phyloP scores from a whole-genome alignment of 2,113 vertebrate species.

The Carollia perspicillata region DNA sequence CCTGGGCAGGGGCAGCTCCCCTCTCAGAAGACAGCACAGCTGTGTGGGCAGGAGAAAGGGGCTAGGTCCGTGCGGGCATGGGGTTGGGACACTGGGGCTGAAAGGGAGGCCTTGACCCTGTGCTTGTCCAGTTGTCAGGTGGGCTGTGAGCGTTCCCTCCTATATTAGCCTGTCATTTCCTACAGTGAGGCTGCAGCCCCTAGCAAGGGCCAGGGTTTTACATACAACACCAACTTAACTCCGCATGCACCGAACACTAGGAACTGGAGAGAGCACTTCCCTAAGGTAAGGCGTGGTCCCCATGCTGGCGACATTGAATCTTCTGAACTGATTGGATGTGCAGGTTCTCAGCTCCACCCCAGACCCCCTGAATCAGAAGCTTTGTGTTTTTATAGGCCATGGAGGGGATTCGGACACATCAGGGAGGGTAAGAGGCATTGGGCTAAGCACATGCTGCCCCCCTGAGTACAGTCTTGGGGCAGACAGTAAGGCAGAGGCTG shows the following conservation, averaged over 20 bases:
- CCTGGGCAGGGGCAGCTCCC: not conserved
- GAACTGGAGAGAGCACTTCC: not conserved
- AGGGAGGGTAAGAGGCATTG: not conserved
- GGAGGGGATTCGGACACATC: not conserved
- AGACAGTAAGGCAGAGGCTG: not conserved
- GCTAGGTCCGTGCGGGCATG: not conserved
- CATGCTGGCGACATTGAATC: fast-evolving
- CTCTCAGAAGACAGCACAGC: not conserved
- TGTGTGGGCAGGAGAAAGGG: not conserved
- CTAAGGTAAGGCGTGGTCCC: not conserved
- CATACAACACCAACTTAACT: fast-evolving
- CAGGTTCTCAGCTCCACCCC: not conserved
- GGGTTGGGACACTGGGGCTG: no score
- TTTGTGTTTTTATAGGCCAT: not conserved
- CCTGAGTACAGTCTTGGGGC: no score
- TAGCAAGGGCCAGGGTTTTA: not conserved
- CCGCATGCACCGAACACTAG: fast-evolving
- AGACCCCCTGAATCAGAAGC: not conserved
- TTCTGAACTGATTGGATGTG: no score
- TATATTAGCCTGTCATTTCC: not conserved
- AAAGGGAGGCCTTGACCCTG: not conserved
- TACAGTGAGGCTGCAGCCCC: not conserved
- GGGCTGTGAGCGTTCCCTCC: not conserved
- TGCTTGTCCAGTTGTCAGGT: not conserved
- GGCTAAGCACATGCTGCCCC: not conserved